Conservation (phyloP, 2,113 vertebrate species). For the Cariama cristata region DNA sequence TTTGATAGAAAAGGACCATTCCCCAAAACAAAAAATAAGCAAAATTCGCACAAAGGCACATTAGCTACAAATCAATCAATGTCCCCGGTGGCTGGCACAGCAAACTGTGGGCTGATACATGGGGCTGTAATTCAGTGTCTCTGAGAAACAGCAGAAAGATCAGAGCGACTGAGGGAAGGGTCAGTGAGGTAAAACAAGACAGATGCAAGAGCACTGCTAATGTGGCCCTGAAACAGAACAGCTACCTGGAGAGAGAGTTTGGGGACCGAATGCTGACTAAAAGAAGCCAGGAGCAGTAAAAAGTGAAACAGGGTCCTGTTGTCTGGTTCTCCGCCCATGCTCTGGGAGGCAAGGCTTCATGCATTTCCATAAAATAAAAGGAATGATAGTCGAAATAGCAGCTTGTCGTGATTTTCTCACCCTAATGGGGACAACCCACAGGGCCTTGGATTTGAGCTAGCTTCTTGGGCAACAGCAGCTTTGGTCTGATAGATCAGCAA, state of each 20-base stretch:
- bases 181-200: constrained; percentile 35
- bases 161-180: constrained; percentile 10
- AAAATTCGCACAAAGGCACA: neutral
- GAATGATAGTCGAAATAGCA: neutral
- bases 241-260: constrained; percentile 41
- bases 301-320: constrained; percentile 24
- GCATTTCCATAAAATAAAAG: neutral
- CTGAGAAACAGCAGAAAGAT: constrained; percentile 33
- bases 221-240: constrained; percentile 43
- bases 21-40: neutral
- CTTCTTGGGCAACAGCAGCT: neutral
- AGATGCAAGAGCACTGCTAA: constrained; percentile 37
- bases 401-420: neutral
- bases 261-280: constrained; percentile 22
- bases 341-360: neutral
- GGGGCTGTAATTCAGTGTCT: constrained; percentile 17
- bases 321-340: neutral
- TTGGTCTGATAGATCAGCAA: neutral
- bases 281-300: constrained; percentile 30
- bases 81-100: neutral
- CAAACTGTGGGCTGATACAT: neutral
- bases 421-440: neutral
- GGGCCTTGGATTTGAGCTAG: neutral
- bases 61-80: neutral
- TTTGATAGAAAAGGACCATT: neutral